A percentile compares a stretch with the other conserved stretches of the same genome.
These are phyloP conservation scores for Desoria tigrina DNA, from an alignment of 2,888 invertebrate species.

Conservation along the genomic window DNA sequence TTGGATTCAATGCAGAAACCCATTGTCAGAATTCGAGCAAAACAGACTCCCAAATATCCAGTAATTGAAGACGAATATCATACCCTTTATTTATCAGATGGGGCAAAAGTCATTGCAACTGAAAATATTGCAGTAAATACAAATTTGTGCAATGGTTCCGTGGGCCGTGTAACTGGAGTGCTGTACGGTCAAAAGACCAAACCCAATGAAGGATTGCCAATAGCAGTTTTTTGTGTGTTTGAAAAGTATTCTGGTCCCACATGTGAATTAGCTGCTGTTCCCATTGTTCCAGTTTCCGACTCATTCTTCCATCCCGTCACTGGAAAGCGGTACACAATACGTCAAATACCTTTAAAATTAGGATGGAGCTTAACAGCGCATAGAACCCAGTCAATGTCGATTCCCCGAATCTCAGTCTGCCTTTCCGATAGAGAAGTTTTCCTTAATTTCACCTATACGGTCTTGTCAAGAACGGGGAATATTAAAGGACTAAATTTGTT, in stretches of 20 bases:
- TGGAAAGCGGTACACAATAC: too few relatives aligned
- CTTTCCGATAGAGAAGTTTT: too few relatives aligned
- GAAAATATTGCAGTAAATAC: neutral
- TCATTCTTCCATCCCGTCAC: too few relatives aligned
- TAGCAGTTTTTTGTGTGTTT: neutral
- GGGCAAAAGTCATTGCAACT: neutral
- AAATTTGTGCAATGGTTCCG: neutral
- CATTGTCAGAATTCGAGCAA: neutral
- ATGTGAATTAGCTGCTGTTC: neutral
- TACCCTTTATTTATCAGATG: neutral
- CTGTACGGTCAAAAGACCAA: too few relatives aligned
- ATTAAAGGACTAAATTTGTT: too few relatives aligned
- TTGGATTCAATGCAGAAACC: neutral
- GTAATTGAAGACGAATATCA: neutral
- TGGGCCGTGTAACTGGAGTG: neutral
- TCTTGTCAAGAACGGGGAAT: too few relatives aligned
- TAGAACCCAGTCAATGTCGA: too few relatives aligned
- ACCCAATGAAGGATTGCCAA: too few relatives aligned
- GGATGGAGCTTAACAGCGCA: too few relatives aligned
- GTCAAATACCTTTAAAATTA: too few relatives aligned
- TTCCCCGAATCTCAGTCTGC: too few relatives aligned
- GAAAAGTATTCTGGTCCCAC: neutral
- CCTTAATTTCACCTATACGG: too few relatives aligned
- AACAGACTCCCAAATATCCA: neutral
- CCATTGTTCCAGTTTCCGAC: neutral